Percentiles rank a stretch among this genome's conserved stretches.
Conservation (phyloP, 1,140 invertebrate genomes). For the Caenorhabditis tropicalis region DNA sequence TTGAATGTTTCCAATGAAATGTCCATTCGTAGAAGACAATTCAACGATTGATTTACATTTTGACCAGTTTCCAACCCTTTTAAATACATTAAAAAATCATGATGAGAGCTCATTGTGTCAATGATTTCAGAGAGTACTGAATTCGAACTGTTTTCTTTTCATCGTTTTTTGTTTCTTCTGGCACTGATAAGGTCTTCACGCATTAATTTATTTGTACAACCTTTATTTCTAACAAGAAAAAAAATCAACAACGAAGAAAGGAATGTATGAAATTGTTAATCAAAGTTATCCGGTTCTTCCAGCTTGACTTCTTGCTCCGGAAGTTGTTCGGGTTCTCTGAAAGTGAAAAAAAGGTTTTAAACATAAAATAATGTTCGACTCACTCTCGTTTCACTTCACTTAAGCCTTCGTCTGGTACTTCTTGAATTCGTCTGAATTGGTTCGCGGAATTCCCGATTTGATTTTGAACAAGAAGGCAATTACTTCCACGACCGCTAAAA, state of each 20-base stretch:
- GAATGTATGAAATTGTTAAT: not conserved
- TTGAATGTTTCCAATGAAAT: not conserved
- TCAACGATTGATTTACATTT: not conserved
- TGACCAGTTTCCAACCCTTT: not conserved
- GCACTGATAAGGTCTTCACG: not conserved
- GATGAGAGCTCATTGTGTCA: not conserved
- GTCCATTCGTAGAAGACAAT: not conserved
- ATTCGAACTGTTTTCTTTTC: not conserved
- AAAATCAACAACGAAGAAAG: not conserved
- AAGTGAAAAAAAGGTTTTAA: not conserved
- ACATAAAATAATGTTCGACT: not conserved
- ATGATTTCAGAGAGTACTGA: not conserved
- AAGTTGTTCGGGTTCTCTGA: not conserved
- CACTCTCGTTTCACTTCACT: not conserved
- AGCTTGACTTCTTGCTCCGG: not conserved
- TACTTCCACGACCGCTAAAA: conserved; percentile 21
- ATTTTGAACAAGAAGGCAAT: not conserved
- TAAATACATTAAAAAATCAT: not conserved
- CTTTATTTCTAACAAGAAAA: not conserved
- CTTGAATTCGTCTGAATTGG: not conserved
- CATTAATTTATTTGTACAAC: not conserved
- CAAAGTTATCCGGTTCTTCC: not conserved
- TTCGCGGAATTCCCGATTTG: not conserved
- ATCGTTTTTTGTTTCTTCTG: not conserved
- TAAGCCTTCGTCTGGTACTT: not conserved